Conservation (phyloP, 53 echinoderm and acorn worm species). For the Mesocentrotus franciscanus region DNA sequence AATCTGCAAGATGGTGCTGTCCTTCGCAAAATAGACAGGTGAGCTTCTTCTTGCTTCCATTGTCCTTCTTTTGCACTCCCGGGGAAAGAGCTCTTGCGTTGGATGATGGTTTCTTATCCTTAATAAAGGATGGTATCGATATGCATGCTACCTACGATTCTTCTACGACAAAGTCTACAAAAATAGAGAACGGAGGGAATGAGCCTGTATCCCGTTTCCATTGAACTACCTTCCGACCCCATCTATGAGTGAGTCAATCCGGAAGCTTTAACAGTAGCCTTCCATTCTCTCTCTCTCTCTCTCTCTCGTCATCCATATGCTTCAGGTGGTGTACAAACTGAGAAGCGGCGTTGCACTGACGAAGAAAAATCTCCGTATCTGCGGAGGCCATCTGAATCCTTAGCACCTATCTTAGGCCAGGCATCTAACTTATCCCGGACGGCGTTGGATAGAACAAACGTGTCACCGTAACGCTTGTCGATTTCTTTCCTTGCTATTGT, state of each 20-base stretch:
- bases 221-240: slow-evolving; percentile 16
- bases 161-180: not conserved
- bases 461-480: slow-evolving; percentile 50
- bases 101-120: not conserved
- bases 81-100: slow-evolving; percentile 11
- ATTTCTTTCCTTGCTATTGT: slow-evolving; percentile 17
- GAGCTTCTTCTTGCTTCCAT: not conserved
- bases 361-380: slow-evolving; percentile 40
- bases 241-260: slow-evolving; percentile 28
- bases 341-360: slow-evolving; percentile 52
- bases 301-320: slow-evolving; percentile 49
- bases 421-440: slow-evolving; percentile 47
- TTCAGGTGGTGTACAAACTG: slow-evolving; percentile 42
- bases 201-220: slow-evolving; percentile 35
- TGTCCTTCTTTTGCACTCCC: not conserved
- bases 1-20: slow-evolving; percentile 60
- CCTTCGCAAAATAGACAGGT: slow-evolving; percentile 45
- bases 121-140: not conserved
- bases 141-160: slow-evolving; percentile 4
- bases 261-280: slow-evolving; percentile 19
- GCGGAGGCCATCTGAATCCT: slow-evolving; percentile 47
- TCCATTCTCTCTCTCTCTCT: too few relatives aligned
- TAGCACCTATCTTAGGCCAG: slow-evolving; percentile 60
- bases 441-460: slow-evolving; percentile 62
- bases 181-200: slow-evolving; percentile 44